phyloP scores from a whole-genome alignment of 2,797 vertebrate species.

The Picus viridis region DNA sequence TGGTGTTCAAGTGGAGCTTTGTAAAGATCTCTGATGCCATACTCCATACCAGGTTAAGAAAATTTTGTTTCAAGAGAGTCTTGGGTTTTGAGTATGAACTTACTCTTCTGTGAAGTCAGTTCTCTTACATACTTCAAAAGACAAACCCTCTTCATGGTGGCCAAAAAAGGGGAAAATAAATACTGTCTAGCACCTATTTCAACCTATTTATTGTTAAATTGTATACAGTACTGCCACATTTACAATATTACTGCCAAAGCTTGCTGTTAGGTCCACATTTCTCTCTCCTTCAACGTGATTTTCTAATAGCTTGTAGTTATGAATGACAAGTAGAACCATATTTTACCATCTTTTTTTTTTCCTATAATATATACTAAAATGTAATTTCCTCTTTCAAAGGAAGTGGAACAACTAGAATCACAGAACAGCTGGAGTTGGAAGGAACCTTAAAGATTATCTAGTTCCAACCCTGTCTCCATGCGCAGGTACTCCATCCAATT shows the following conservation, averaged over 20 bases:
- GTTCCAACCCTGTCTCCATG: no score
- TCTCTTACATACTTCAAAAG: neutral
- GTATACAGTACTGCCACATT: neutral
- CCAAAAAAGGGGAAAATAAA: neutral
- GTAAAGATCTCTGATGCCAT: neutral
- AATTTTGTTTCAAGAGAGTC: neutral
- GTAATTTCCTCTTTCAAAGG: accelerated
- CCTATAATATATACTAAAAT: neutral
- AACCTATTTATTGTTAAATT: neutral
- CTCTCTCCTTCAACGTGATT: neutral
- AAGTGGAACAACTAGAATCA: neutral
- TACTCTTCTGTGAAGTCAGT: neutral
- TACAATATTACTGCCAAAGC: neutral
- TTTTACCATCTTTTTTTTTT: neutral
- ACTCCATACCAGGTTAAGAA: neutral
- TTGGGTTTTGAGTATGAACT: neutral
- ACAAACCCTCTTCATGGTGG: neutral
- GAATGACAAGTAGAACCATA: neutral
- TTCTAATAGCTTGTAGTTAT: neutral
- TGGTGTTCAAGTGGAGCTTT: neutral
- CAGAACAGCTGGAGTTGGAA: neutral
- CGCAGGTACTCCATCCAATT: no score
- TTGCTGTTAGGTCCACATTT: neutral
- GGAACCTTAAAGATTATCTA: no score
- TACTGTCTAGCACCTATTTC: neutral